Conservation (phyloP, 2,797 vertebrate genomes). For the Morus bassanus region DNA sequence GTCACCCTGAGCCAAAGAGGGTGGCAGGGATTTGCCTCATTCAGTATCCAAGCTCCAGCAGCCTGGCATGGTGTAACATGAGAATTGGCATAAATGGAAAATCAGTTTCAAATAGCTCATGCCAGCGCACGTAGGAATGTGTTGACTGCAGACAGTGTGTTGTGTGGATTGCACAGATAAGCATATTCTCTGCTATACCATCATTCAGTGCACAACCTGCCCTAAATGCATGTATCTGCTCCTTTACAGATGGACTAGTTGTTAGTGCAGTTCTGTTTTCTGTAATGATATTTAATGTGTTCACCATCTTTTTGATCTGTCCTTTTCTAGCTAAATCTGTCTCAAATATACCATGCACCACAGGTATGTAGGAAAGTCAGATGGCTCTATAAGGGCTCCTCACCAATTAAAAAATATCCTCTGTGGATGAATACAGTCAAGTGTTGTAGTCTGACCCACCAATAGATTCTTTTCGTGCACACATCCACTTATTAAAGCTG, state of each 20-base stretch:
- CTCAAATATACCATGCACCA: not conserved
- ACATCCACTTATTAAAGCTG: constrained; percentile 18
- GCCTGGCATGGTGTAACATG: constrained; percentile 31
- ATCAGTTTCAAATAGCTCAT: constrained; percentile 29
- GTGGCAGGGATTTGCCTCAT: constrained; percentile 22
- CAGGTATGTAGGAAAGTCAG: constrained; percentile 21
- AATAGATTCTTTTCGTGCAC: constrained; percentile 24
- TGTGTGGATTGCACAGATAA: constrained; percentile 49
- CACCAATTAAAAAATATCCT: constrained; percentile 59
- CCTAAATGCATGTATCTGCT: not conserved
- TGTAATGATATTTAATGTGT: not conserved
- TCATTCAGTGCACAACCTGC: not conserved
- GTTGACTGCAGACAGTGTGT: constrained; percentile 24
- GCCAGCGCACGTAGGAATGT: not conserved
- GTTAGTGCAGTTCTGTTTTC: not conserved
- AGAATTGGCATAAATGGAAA: constrained; percentile 44
- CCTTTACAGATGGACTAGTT: not conserved
- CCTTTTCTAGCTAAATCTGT: constrained; percentile 20
- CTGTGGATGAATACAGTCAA: constrained; percentile 23
- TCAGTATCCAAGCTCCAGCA: constrained; percentile 5
- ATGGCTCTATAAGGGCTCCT: constrained; percentile 24
- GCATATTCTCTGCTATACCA: not conserved
- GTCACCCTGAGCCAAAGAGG: constrained; percentile 33
- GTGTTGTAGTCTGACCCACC: constrained; percentile 18
- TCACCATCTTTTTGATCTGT: constrained; percentile 7